Conservation (phyloP, 2,113 vertebrate genomes). For the Neofelis nebulosa region DNA sequence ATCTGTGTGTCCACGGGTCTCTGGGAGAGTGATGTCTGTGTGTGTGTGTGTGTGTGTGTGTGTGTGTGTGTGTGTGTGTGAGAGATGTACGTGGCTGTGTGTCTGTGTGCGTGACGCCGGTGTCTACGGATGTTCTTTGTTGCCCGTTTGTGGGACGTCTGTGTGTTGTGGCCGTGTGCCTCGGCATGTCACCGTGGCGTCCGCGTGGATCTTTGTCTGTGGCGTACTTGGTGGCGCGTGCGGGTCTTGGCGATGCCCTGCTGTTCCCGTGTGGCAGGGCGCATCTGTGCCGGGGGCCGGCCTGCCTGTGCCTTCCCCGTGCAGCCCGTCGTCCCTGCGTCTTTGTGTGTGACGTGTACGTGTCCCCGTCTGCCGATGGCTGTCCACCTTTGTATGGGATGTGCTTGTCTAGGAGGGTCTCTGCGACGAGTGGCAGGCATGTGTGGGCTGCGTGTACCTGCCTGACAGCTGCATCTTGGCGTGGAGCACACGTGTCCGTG, state of each 20-base stretch:
- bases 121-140: background rate
- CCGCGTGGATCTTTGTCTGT: background rate
- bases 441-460: slow-evolving; percentile 33
- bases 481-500: slow-evolving; percentile 53
- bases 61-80: background rate
- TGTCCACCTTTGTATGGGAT: slow-evolving; percentile 74
- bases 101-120: background rate
- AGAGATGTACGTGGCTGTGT: background rate
- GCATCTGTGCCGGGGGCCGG: slow-evolving; percentile 4
- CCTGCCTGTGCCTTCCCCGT: background rate
- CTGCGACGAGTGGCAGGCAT: slow-evolving; percentile 43
- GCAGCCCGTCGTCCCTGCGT: slow-evolving; percentile 26
- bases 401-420: slow-evolving; percentile 43
- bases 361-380: slow-evolving; percentile 70
- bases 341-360: slow-evolving; percentile 77
- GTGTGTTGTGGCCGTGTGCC: background rate
- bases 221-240: background rate
- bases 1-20: background rate
- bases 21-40: background rate
- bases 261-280: background rate
- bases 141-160: background rate
- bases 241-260: slow-evolving; percentile 38
- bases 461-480: slow-evolving; percentile 55
- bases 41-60: background rate
- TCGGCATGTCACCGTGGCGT: background rate